phyloP scores from a whole-genome alignment of 2,113 vertebrate genomes.

The Cygnus atratus region DNA sequence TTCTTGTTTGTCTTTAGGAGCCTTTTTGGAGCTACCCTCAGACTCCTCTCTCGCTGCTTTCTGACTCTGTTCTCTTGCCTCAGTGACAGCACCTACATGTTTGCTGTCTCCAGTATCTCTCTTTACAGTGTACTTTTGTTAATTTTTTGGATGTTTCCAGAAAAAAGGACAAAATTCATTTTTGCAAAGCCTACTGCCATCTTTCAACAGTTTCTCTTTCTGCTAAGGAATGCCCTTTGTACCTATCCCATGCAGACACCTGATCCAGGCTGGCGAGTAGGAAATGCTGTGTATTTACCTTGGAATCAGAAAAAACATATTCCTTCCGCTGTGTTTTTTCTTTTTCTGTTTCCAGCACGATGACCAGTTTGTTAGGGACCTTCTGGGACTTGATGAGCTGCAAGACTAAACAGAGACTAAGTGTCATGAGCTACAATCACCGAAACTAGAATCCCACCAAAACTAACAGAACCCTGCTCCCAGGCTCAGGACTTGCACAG shows the following conservation, averaged over 20 bases:
- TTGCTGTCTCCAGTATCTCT: not conserved
- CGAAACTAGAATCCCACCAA: not conserved
- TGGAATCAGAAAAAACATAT: slow-evolving; percentile 92
- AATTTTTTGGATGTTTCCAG: not conserved
- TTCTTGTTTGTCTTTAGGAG: not conserved
- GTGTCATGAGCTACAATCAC: not conserved
- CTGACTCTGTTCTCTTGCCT: not conserved
- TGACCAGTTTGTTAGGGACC: slow-evolving; percentile 87
- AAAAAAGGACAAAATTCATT: not conserved
- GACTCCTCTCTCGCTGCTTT: not conserved
- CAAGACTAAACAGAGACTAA: slow-evolving; percentile 78
- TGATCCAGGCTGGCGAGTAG: not conserved
- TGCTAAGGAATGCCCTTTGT: not conserved
- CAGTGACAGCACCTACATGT: not conserved
- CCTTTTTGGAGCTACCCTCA: not conserved
- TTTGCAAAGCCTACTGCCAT: not conserved
- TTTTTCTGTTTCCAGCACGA: slow-evolving; percentile 92
- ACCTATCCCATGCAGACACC: not conserved
- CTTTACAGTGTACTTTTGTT: not conserved
- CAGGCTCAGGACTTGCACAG: not conserved
- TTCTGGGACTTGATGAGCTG: slow-evolving; percentile 98
- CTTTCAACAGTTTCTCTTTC: not conserved
- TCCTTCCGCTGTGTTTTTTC: slow-evolving; percentile 92
- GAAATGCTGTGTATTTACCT: slow-evolving; percentile 74
- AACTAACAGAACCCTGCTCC: not conserved